Base-by-base conservation (phyloP, 2,113 vertebrate genomes). In the Acanthisitta chloris region DNA sequence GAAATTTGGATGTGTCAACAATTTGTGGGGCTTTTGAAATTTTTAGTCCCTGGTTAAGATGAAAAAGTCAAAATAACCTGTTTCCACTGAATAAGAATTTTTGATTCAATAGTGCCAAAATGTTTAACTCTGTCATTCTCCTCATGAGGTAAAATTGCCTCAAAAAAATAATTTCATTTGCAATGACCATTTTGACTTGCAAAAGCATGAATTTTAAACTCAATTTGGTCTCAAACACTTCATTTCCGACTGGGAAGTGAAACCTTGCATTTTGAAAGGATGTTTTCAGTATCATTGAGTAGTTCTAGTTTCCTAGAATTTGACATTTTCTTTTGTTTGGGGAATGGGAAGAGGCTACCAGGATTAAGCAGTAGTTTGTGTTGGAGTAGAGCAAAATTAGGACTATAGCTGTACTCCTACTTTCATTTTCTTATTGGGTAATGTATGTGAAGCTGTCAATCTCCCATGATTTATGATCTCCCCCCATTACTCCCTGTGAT, bases 21-120 rank as follows among this genome's bases (percentile, higher is more conserved):
- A 73, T 65, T 82, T 82, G 66, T 69, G 62, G 42, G 17, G 49
- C 29, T 93, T 45, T 78, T 59, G 21, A 81, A 80, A 49, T 31
- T 88, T 90, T 74, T 93, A 14, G 33, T 87, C 52, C 45, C 34
- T 26, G 54, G 59, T 69, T 92, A 86, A 81, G 52, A 91, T 33
- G 51, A 80, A 65, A 62, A 81, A 74, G 81, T 78, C 83, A 92
- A 93, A 97, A 83, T 26, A 93, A 83, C 67, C n/a, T 54, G 18
- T 83, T 92, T 78, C 31, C 52, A 62, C n/a, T 71, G 72, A 90
- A 36, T 23, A 86, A 57, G 51, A n/a, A 86, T 4, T 43, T 91
- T 54, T 88, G 85, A 54, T 73, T 81, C 29, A 43, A 19, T 23
- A 82, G 7, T 69, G 38, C 55, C 33, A 84, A 62, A 59, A 74